These are phyloP conservation scores for Cyrtodaria siliqua DNA, from an alignment of 2,888 invertebrate species.

Conservation along the genomic window DNA sequence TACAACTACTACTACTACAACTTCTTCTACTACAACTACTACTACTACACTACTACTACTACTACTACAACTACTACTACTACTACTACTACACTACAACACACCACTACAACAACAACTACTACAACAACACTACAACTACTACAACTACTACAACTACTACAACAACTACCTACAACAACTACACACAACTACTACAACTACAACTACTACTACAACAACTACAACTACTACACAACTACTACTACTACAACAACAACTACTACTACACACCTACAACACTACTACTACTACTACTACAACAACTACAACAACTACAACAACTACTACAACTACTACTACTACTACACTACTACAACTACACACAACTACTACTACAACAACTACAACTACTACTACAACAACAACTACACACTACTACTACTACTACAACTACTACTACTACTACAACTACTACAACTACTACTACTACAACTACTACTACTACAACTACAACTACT, in stretches of 20 bases:
- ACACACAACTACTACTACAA: conserved; percentile 1
- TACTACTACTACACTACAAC: conserved; percentile 3
- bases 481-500: conserved; percentile 2
- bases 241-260: neutral
- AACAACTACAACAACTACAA: neutral
- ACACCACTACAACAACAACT: neutral
- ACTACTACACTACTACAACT: too few species aligned
- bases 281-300: conserved; percentile 5
- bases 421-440: conserved; percentile 1
- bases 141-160: conserved; percentile 1
- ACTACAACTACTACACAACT: neutral
- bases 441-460: conserved; percentile 4
- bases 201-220: conserved; percentile 5
- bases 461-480: conserved; percentile 6
- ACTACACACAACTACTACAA: conserved; percentile 2
- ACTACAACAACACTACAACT: conserved; percentile 3
- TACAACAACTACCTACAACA: neutral
- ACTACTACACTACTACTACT: too few species aligned
- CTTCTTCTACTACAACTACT: too few species aligned
- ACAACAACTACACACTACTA: too few species aligned
- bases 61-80: conserved; percentile 1
- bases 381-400: conserved; percentile 5
- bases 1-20: too few species aligned
- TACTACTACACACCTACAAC: conserved; percentile 1
- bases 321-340: conserved; percentile 4